These are phyloP conservation scores for Macrocentrus cingulum DNA, from an alignment of 1,140 invertebrate genomes.

Conservation along the genomic window DNA sequence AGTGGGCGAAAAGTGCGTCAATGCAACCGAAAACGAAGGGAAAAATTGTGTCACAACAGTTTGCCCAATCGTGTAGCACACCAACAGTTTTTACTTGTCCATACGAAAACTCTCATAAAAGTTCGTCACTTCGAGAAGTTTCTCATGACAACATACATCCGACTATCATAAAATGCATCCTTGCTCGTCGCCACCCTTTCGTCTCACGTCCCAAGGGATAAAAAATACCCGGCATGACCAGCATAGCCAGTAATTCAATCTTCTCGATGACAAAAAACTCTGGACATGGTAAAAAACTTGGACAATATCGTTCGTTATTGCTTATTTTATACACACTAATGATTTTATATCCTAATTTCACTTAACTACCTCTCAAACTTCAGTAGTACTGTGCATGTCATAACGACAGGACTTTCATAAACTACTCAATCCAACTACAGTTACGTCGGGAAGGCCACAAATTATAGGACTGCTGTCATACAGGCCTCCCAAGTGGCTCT, in stretches of 20 bases:
- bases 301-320: neutral
- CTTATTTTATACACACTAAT: no score
- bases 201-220: no score
- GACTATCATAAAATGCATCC: conserved; percentile 16
- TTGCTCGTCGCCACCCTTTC: neutral
- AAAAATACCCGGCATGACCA: no score
- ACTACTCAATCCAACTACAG: no score
- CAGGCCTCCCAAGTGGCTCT: conserved; percentile 20
- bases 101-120: conserved; percentile 12
- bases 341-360: neutral
- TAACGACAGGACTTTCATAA: neutral
- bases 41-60: conserved; percentile 16
- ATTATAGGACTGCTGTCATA: conserved; percentile 21
- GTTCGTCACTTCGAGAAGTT: conserved; percentile 24
- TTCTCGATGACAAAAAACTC: no score
- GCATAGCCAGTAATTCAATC: neutral
- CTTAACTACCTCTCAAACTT: neutral
- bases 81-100: neutral
- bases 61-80: conserved; percentile 6
- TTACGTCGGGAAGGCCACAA: neutral
- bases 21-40: neutral
- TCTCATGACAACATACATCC: conserved; percentile 9
- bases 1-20: neutral
- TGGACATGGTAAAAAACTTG: no score
- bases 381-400: neutral